Conservation (phyloP, 2,113 vertebrate species). For the Stegastes partitus region DNA sequence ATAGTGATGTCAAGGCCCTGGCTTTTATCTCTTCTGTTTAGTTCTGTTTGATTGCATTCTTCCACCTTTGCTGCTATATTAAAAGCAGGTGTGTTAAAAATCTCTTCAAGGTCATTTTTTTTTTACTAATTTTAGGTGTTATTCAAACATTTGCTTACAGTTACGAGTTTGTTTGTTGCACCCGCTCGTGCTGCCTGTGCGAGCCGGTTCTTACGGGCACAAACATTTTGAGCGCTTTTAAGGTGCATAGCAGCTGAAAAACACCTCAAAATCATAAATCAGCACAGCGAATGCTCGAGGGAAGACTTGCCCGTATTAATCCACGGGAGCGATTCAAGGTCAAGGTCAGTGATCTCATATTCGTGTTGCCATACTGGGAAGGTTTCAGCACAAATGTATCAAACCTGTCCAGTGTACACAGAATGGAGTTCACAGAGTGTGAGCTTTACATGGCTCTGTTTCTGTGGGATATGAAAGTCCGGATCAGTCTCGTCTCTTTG, state of each 20-base stretch:
- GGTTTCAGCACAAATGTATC: slow-evolving; percentile 37
- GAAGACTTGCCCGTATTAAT: slow-evolving; percentile 45
- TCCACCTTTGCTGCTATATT: not conserved
- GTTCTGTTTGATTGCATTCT: not conserved
- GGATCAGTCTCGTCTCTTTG: not conserved
- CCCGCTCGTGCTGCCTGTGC: not conserved
- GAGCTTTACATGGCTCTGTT: not conserved
- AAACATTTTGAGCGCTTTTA: not conserved
- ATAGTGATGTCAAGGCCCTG: no score
- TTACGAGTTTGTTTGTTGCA: not conserved
- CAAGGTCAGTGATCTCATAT: slow-evolving; percentile 52
- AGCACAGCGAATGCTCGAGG: not conserved
- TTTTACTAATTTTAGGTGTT: not conserved
- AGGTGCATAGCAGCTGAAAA: slow-evolving; percentile 20
- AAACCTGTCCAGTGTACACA: slow-evolving; percentile 11
- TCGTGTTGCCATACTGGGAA: slow-evolving; percentile 16
- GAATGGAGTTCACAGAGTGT: not conserved
- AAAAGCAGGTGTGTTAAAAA: no score
- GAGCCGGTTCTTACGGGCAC: not conserved
- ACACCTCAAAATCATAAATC: slow-evolving; percentile 45
- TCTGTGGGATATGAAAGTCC: not conserved
- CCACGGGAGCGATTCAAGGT: slow-evolving; percentile 40
- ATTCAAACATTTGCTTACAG: not conserved
- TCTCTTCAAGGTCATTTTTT: not conserved
- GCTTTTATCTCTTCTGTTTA: no score